Evolutionary conservation across 2,888 invertebrate genomes (phyloP).

Genomic region (Eupithecia subfuscata): DNA sequence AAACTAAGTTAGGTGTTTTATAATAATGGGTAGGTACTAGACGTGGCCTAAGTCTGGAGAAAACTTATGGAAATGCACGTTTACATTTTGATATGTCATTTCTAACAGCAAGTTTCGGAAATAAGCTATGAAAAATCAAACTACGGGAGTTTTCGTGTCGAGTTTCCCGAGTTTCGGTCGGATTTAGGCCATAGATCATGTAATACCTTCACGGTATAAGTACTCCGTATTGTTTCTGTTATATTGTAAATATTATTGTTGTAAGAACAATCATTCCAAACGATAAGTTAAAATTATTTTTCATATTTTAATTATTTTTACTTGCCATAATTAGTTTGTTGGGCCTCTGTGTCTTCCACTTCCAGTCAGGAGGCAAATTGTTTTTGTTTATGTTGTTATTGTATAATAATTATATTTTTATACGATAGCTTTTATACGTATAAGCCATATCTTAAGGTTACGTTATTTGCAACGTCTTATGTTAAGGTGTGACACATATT

Average conservation of each 20-base stretch:
- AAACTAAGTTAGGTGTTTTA: slow-evolving; percentile 19
- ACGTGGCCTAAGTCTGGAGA: not conserved
- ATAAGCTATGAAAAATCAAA: not conserved
- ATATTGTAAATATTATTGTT: slow-evolving; percentile 76
- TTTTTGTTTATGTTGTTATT: slow-evolving; percentile 78
- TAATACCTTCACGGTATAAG: slow-evolving; percentile 54
- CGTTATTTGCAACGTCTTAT: slow-evolving; percentile 8
- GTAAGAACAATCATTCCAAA: slow-evolving; percentile 76
- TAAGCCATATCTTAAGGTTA: slow-evolving; percentile 55
- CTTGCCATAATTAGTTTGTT: slow-evolving; percentile 80
- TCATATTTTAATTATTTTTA: slow-evolving; percentile 73
- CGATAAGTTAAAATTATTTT: slow-evolving; percentile 78
- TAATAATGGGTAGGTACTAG: slow-evolving; percentile 30
- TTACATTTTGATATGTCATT: too few relatives aligned
- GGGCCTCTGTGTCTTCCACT: slow-evolving; percentile 74
- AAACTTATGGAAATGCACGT: not conserved
- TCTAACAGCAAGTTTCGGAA: not conserved
- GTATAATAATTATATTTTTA: slow-evolving; percentile 74
- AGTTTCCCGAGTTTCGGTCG: not conserved
- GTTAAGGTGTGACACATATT: slow-evolving; percentile 1
- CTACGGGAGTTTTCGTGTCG: not conserved
- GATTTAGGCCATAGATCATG: slow-evolving; percentile 45
- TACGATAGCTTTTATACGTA: slow-evolving; percentile 57
- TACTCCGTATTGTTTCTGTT: slow-evolving; percentile 72
- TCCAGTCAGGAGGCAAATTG: slow-evolving; percentile 66